Evolutionary conservation across 2,113 vertebrate genomes (phyloP).

Genomic region (Amphiprion ocellaris): DNA sequence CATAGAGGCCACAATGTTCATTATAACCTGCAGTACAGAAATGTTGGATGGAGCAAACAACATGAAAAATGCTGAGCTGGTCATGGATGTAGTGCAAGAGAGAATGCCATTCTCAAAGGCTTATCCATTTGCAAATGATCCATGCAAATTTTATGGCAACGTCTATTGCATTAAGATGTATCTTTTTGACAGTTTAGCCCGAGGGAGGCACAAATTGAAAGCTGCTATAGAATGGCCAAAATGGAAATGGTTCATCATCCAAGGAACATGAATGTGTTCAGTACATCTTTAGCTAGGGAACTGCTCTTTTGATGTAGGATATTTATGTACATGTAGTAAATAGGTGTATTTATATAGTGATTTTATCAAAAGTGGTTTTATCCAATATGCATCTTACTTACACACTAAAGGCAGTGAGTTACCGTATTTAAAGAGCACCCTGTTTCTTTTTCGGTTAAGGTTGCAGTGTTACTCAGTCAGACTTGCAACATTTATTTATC

Average conservation of each 20-base stretch:
- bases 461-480: too few relatives aligned
- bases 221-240: background rate
- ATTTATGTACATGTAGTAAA: too few relatives aligned
- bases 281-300: background rate
- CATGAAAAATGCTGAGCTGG: background rate
- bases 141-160: background rate
- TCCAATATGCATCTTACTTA: too few relatives aligned
- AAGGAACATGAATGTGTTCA: background rate
- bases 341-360: too few relatives aligned
- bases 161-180: background rate
- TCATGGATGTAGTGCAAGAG: background rate
- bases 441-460: too few relatives aligned
- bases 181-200: background rate
- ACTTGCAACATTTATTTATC: too few relatives aligned
- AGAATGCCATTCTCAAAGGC: background rate
- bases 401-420: background rate
- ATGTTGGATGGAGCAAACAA: background rate
- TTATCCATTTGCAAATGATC: background rate
- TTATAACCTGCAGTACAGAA: background rate
- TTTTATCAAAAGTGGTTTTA: background rate
- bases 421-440: too few relatives aligned
- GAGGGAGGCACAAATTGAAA: background rate
- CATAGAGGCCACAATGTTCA: background rate
- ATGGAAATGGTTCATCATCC: background rate
- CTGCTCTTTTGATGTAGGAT: background rate